These are phyloP conservation scores for Alviniconcha marisindica DNA, from an alignment of 1,140 invertebrate species.

Conservation along the genomic window DNA sequence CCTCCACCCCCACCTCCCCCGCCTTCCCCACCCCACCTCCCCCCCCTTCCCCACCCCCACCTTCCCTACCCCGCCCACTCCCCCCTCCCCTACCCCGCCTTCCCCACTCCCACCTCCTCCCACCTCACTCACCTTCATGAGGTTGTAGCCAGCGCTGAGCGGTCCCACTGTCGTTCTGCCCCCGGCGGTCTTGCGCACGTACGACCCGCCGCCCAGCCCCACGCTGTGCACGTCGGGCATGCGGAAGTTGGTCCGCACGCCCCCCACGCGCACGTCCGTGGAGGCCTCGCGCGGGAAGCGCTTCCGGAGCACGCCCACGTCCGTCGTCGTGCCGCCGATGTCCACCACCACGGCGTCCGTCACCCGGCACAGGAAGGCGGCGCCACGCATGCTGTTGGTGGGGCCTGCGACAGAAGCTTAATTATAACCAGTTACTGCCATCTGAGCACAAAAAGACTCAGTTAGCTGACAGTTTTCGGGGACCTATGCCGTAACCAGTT, in stretches of 20 bases:
- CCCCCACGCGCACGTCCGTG: slow-evolving; percentile 62
- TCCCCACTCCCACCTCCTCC: too few species aligned
- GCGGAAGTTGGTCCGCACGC: slow-evolving; percentile 67
- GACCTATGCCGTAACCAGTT: too few species aligned
- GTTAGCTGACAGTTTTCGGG: too few species aligned
- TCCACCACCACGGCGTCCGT: slow-evolving; percentile 70
- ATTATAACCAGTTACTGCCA: too few species aligned
- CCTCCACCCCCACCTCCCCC: too few species aligned
- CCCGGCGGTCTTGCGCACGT: slow-evolving; percentile 46
- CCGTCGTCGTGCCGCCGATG: slow-evolving; percentile 71
- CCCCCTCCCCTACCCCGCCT: slow-evolving; percentile 69
- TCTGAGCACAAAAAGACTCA: too few species aligned
- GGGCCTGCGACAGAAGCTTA: slow-evolving; percentile 57
- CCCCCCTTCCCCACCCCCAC: slow-evolving; percentile 33
- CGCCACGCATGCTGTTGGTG: slow-evolving; percentile 74
- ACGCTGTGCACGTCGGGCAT: slow-evolving; percentile 73
- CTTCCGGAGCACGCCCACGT: slow-evolving; percentile 66
- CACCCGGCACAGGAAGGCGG: slow-evolving; percentile 65
- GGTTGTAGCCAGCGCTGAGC: slow-evolving; percentile 65
- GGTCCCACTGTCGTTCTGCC: slow-evolving; percentile 59
- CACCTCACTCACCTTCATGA: slow-evolving; percentile 37
- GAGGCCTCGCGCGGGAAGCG: slow-evolving; percentile 70
- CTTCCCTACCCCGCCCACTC: slow-evolving; percentile 64
- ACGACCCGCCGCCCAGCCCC: slow-evolving; percentile 71
- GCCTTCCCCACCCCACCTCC: slow-evolving; percentile 39